Evolutionary conservation across 2,888 invertebrate species (phyloP), one percentile per base, ranked within the genome.

Genomic region (Lymantria monacha): DNA sequence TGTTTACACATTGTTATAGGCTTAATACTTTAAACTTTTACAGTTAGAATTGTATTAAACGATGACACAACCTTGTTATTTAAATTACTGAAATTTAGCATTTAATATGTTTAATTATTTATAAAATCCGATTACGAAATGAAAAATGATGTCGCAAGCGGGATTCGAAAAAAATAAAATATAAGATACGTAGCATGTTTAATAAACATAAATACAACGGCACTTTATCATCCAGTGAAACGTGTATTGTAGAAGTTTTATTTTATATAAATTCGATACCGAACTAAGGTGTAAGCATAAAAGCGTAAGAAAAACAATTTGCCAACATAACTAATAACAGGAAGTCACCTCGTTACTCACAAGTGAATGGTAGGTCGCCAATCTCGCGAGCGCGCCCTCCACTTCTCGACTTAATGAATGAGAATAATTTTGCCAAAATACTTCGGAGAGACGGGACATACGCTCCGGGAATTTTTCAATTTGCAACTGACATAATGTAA

Each of bases 391-490:
- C 79, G 79, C 83, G 76, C 85, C 86, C 86, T 85, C 85, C 83
- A 84, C 85, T 86, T 83, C 80, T 83, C 85, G 77, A 85, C 87
- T 89, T 90, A 91, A 91, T 89, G 89, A 91, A 89, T 87, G 89
- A 87, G 87, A 87, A 89, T 90, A 89, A 90, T 89, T 90, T 87
- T 85, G 87, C 82, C 89, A 89, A 90, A 90, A 90, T 88, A 88
- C 89, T 89, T 88, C 80, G 83, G 78, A 81, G 87, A 83, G 86
- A 83, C 86, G 91, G 87, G 88, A 90, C 89, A 89, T 85, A 89
- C 87, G 87, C 88, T 83, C 81, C 84, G 87, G 88, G 89, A 90
- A 91, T 91, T 91, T 91, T 91, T 90, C 89, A 91, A 91, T 90
- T 91, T 89, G 87, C 87, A 86, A 87, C 90, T 88, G 87, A 90